Percentiles rank a stretch among this genome's conserved stretches.
Conservation (phyloP, 53 echinoderm and acorn worm genomes). For the Paelopatides confundens region DNA sequence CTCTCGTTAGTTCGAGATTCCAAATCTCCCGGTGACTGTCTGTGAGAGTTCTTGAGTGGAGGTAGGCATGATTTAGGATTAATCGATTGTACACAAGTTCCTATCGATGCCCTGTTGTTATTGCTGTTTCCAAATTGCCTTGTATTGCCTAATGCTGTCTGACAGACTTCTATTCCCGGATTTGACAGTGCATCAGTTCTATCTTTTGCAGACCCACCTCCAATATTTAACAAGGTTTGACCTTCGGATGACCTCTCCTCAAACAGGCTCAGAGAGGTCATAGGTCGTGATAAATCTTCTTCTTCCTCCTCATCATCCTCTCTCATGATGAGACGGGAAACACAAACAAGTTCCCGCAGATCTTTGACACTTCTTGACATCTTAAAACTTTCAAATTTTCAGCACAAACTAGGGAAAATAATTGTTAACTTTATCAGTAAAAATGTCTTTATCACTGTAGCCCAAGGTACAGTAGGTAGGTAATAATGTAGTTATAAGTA, state of each 20-base stretch:
- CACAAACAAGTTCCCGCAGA: conserved; percentile 90
- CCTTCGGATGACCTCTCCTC: conserved; percentile 52
- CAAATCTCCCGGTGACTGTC: conserved; percentile 66
- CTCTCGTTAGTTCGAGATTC: conserved; percentile 39
- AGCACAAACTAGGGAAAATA: too few relatives aligned
- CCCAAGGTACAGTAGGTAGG: too few relatives aligned
- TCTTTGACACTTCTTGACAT: conserved; percentile 95
- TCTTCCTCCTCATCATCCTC: conserved; percentile 85
- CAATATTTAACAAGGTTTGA: neutral
- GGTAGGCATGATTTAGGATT: conserved; percentile 63
- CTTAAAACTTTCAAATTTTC: conserved; percentile 8
- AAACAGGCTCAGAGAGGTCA: conserved; percentile 86
- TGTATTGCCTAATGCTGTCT: neutral
- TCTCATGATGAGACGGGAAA: conserved; percentile 90
- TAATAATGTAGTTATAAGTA: too few relatives aligned
- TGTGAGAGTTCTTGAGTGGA: conserved; percentile 56
- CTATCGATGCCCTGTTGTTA: neutral
- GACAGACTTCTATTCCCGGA: neutral
- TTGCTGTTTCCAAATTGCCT: neutral
- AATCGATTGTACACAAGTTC: conserved; percentile 48
- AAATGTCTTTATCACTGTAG: too few relatives aligned
- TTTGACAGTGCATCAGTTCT: neutral
- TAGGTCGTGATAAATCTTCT: conserved; percentile 82
- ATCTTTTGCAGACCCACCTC: neutral
- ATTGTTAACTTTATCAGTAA: too few relatives aligned